Evolutionary conservation across 2,797 vertebrate genomes (phyloP), one percentile per base, ranked within the genome.

Genomic region (Xyrichtys novacula): DNA sequence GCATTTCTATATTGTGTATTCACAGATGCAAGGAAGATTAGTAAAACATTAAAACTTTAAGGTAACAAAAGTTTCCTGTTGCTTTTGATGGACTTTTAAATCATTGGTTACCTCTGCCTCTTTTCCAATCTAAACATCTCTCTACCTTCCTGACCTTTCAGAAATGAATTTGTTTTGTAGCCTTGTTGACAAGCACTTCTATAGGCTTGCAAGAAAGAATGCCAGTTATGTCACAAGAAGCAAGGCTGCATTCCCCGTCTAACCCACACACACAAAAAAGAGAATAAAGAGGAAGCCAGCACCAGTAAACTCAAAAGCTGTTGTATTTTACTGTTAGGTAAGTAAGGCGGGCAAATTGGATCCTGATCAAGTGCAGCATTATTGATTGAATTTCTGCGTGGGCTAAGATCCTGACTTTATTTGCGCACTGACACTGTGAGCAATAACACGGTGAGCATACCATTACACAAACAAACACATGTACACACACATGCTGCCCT

Each of bases 321-420:
- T 60, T 65, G 78, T 80, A 80, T 85, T n/a, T 84, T 78, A 83
- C 74, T 80, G 86, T 90, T 85, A 80, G 87, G 73, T 85, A 84
- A 78, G 68, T 59, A 74, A 80, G 85, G 78, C 77, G 76, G 73
- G 85, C 78, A 90, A 90, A 91, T 88, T 89, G 87, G 87, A 91
- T 83, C 74, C 62, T 77, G 79, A 89, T 91, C 86, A 89, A 90
- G 83, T 80, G 65, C 65, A 69, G 61, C 54, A 63, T 68, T 91
- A 92, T 92, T 90, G 90, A 92, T 88, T 87, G 69, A 60, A 86
- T 87, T 88, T 83, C 77, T 88, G 85, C 58, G 80, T 85, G 77
- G 80, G 84, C 83, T 70, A 84, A 81, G 74, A 82, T 81, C 71
- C 65, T 76, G 74, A 80, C 74, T 91, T 91, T 78, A 85, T 89